These are phyloP conservation scores for Erebia aethiops DNA, from an alignment of 2,888 invertebrate species.

Conservation along the genomic window DNA sequence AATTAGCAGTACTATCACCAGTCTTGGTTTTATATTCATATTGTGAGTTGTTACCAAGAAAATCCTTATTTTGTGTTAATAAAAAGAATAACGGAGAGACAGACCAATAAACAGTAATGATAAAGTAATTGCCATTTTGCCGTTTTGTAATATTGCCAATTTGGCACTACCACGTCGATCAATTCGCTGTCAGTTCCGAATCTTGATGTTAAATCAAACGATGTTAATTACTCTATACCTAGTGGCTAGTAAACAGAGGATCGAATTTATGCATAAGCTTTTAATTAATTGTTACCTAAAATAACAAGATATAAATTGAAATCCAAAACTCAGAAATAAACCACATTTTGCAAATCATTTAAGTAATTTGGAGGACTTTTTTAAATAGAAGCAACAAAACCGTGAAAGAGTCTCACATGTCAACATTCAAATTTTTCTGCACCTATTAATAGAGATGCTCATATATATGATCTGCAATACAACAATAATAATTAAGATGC, in stretches of 20 bases:
- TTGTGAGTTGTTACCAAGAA: not conserved
- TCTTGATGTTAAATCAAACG: conserved; percentile 9
- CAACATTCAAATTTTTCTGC: too few species aligned
- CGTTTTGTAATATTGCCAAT: conserved; percentile 4
- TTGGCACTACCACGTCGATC: conserved; percentile 1
- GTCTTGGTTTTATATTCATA: too few species aligned
- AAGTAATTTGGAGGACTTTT: too few species aligned
- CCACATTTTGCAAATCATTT: not conserved
- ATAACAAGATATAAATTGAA: not conserved
- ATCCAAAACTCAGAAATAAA: not conserved
- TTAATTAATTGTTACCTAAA: not conserved
- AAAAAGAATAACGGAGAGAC: not conserved
- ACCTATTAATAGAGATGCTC: too few species aligned
- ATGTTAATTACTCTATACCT: not conserved
- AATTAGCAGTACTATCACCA: too few species aligned
- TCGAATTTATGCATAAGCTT: not conserved
- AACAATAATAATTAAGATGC: conserved; percentile 29
- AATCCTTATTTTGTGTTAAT: not conserved
- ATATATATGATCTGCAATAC: too few species aligned
- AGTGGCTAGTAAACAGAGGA: not conserved
- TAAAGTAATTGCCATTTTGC: conserved; percentile 1
- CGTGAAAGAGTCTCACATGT: too few species aligned
- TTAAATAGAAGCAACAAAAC: too few species aligned
- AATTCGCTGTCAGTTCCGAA: conserved; percentile 5
- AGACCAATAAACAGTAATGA: conserved; percentile 7